Base-by-base conservation (phyloP, 2,113 vertebrate genomes). In the Petroica traversi region DNA sequence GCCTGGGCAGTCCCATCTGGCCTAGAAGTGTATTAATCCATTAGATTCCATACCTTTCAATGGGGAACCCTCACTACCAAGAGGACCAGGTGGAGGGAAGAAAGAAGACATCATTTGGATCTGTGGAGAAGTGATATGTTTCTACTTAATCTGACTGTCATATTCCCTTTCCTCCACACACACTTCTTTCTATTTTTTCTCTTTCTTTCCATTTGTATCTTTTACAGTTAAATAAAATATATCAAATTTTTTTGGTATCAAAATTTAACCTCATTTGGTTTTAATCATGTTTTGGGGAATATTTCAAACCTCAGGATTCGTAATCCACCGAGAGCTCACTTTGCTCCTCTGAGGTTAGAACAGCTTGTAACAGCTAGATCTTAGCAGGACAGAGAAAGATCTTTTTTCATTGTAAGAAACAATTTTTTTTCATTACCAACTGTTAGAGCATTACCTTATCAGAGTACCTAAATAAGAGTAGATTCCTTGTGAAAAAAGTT, bases 141-240 rank as follows among this genome's bases (percentile, higher is more conserved):
- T 55, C 15, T 46, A 17, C 8, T 46, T n/a, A 46, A 55, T 55
- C 18, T 54, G 7, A 31, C 22, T 36, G 33, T 22, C 28, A 26
- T 22, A 14, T 2, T 33, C n/a, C 15, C 15, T n/a, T 28, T 8
- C 11, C 6, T 3, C 4, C 31, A 0, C 6, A 2, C 8, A 11
- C 15, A 29, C 4, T n/a, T n/a, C 3, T 6, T 4, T 54, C 55
- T 38, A 46, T 54, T 12, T 11, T 62, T 55, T 12, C n/a, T n/a
- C 41, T 58, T 31, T 34, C 54, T 34, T 41, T 69, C 12, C 29
- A 36, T 83, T 72, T 12, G 15, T 22, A 8, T 55, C 40, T 62
- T 45, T n/a, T 73, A 19, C 23, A 10, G 4, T 40, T 55, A 46
- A 63, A 84, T 38, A 15, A 73, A 46, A 28, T 5, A 9, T 5